Percentiles rank a stretch among this genome's conserved stretches.
Conservation (phyloP, 1,140 invertebrate genomes). For the Leptopilina boulardi region DNA sequence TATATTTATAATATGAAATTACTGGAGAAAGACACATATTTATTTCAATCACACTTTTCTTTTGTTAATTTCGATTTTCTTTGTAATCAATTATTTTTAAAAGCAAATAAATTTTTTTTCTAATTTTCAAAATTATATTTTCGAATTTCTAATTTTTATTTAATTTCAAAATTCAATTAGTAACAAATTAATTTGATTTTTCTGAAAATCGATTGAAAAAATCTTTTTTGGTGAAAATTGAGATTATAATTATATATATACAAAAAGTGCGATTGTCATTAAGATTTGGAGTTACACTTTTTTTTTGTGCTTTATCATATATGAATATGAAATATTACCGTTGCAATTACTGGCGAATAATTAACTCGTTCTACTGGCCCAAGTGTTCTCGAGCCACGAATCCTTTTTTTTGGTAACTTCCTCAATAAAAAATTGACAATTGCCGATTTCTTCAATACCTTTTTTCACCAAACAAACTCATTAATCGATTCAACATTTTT, state of each 20-base stretch:
- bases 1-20: too few species aligned
- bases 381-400: background rate
- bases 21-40: background rate
- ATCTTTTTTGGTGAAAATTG: background rate
- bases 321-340: constrained; percentile 17
- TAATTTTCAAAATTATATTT: too few species aligned
- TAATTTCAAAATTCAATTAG: too few species aligned
- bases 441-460: constrained; percentile 20
- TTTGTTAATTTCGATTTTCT: too few species aligned
- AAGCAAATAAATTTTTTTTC: too few species aligned
- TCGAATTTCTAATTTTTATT: too few species aligned
- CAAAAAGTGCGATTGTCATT: constrained; percentile 4
- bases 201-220: background rate
- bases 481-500: constrained; percentile 1
- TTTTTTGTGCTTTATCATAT: constrained; percentile 1
- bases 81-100: too few species aligned
- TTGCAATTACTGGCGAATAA: constrained; percentile 6
- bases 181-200: too few species aligned
- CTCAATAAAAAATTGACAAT: constrained; percentile 20
- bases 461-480: constrained; percentile 18
- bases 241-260: background rate
- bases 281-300: constrained; percentile 4
- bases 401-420: constrained; percentile 12
- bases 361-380: background rate
- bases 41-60: background rate